Conservation (phyloP, 2,888 invertebrate species). For the Meteorus colon region DNA sequence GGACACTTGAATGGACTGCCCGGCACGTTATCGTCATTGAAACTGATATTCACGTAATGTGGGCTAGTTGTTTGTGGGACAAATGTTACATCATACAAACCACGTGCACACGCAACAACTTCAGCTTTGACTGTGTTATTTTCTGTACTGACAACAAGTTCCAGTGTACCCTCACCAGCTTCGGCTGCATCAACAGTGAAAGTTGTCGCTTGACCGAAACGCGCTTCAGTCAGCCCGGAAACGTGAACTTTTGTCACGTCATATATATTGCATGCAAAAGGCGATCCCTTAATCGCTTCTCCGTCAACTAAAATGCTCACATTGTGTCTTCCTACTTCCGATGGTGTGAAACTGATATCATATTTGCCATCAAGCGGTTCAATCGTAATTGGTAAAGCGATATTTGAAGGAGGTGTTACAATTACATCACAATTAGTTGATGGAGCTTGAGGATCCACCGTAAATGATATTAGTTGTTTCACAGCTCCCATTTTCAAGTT, state of each 20-base stretch:
- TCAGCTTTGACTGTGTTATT: slow-evolving; percentile 92
- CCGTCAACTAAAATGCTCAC: slow-evolving; percentile 88
- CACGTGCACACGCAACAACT: slow-evolving; percentile 91
- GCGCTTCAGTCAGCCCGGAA: slow-evolving; percentile 68
- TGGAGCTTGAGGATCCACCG: slow-evolving; percentile 75
- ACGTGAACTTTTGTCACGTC: slow-evolving; percentile 83
- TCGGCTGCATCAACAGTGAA: slow-evolving; percentile 96
- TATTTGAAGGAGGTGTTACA: slow-evolving; percentile 89
- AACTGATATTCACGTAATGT: slow-evolving; percentile 94
- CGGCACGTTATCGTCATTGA: slow-evolving; percentile 93
- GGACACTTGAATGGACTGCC: slow-evolving; percentile 92
- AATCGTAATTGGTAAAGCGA: slow-evolving; percentile 83
- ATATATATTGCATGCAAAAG: slow-evolving; percentile 95
- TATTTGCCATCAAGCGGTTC: slow-evolving; percentile 80
- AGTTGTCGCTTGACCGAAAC: slow-evolving; percentile 87
- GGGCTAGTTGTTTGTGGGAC: slow-evolving; percentile 91
- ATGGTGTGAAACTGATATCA: slow-evolving; percentile 87
- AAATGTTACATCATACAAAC: slow-evolving; percentile 93
- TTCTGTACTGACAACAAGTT: slow-evolving; percentile 91
- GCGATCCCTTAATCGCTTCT: slow-evolving; percentile 91
- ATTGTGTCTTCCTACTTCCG: slow-evolving; percentile 90
- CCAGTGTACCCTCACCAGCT: slow-evolving; percentile 94
- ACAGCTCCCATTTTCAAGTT: slow-evolving; percentile 83
- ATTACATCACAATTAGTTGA: slow-evolving; percentile 73
- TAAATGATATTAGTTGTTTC: slow-evolving; percentile 78